Evolutionary conservation across 2,113 vertebrate genomes (phyloP).

Genomic region (Nibea coibor): DNA sequence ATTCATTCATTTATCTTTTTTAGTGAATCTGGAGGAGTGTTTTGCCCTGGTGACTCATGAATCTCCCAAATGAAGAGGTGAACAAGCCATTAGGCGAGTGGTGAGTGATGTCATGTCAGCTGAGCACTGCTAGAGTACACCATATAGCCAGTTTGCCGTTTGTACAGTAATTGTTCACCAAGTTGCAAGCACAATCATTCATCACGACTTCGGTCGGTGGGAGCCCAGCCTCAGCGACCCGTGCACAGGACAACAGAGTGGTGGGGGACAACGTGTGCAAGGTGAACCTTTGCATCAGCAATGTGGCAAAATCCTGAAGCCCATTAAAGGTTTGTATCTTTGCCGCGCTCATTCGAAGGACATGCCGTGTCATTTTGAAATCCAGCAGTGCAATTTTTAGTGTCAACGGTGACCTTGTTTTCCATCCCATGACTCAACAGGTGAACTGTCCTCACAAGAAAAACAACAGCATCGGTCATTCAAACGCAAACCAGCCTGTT

Average conservation of each 20-base stretch:
- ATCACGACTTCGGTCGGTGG: slow-evolving; percentile 1
- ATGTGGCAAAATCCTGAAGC: neutral
- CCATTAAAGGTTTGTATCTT: neutral
- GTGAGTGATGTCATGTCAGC: slow-evolving; percentile 41
- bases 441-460: neutral
- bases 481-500: neutral
- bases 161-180: slow-evolving; percentile 29
- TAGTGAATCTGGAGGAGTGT: slow-evolving; percentile 5
- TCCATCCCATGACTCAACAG: too few species aligned
- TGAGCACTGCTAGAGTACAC: slow-evolving; percentile 2
- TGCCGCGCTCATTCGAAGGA: neutral
- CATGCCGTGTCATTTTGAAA: neutral
- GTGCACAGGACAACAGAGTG: neutral
- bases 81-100: slow-evolving; percentile 30
- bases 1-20: slow-evolving; percentile 35
- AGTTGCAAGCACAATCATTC: neutral
- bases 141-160: neutral
- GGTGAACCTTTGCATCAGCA: neutral
- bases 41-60: slow-evolving; percentile 37
- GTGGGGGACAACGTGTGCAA: neutral
- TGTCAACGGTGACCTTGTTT: neutral
- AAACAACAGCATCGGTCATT: neutral
- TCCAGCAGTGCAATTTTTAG: too few species aligned
- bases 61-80: slow-evolving; percentile 36
- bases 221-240: neutral